A percentile compares a stretch with the other conserved stretches of the same genome.
These are phyloP conservation scores for Drosophila oshimai DNA, from an alignment of 1,140 invertebrate species.

Conservation along the genomic window DNA sequence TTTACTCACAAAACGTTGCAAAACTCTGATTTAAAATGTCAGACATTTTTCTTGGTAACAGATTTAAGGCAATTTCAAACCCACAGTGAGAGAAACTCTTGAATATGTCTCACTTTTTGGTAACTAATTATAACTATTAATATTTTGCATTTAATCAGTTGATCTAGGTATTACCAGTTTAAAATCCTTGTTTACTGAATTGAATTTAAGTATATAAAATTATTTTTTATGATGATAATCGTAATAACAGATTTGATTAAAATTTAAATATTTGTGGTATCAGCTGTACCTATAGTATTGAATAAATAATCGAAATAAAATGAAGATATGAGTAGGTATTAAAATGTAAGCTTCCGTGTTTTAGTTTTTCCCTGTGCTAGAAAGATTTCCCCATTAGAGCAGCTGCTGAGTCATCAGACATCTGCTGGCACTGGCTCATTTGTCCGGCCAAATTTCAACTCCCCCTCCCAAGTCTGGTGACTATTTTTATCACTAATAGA, in stretches of 20 bases:
- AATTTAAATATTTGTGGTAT: too few relatives aligned
- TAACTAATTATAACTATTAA: too few relatives aligned
- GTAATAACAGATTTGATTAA: too few relatives aligned
- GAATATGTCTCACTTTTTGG: too few relatives aligned
- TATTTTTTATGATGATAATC: too few relatives aligned
- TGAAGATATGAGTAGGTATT: background rate
- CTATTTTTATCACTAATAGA: conserved; percentile 79
- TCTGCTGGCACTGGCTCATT: conserved; percentile 56
- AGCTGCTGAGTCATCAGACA: conserved; percentile 66
- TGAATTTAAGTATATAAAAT: too few relatives aligned
- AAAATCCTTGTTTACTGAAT: too few relatives aligned
- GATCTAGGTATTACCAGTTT: too few relatives aligned
- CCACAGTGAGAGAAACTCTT: background rate
- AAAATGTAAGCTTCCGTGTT: background rate
- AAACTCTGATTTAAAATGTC: conserved; percentile 61
- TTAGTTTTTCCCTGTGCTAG: background rate
- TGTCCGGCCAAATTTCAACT: conserved; percentile 23
- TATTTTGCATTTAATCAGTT: too few relatives aligned
- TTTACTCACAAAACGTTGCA: conserved; percentile 19
- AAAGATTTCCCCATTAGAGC: conserved; percentile 17
- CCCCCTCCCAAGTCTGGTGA: background rate
- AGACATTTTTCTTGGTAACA: conserved; percentile 3
- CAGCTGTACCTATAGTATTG: too few relatives aligned
- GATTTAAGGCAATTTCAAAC: background rate
- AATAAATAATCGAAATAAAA: background rate